phyloP scores from a whole-genome alignment of 1,140 invertebrate species.

The Elysia chlorotica region DNA sequence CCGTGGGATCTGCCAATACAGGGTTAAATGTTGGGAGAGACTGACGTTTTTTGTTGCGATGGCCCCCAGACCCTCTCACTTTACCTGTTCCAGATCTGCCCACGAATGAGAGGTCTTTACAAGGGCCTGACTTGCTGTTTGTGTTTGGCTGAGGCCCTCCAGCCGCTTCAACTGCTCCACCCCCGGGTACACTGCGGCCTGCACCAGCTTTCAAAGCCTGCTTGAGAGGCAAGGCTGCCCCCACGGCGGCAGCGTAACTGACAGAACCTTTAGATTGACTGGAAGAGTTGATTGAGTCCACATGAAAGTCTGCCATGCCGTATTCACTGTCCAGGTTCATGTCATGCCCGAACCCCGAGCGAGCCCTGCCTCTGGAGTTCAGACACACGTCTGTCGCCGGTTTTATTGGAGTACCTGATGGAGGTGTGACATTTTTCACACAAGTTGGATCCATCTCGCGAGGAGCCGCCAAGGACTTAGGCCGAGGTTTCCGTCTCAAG shows the following conservation, averaged over 20 bases:
- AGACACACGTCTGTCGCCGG: not conserved
- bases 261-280: too few relatives aligned
- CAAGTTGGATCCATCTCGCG: not conserved
- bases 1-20: too few relatives aligned
- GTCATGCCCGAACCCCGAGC: slow-evolving; percentile 15
- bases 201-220: not conserved
- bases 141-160: not conserved
- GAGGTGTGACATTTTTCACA: too few relatives aligned
- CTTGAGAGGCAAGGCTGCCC: not conserved
- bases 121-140: slow-evolving; percentile 4
- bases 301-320: slow-evolving; percentile 1
- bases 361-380: not conserved
- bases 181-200: not conserved
- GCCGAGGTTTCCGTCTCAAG: not conserved
- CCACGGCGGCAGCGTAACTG: too few relatives aligned
- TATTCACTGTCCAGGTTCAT: slow-evolving; percentile 10
- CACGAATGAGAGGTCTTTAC: slow-evolving; percentile 12
- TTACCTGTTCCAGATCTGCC: not conserved
- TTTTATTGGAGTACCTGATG: too few relatives aligned
- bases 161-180: not conserved
- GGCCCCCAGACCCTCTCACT: too few relatives aligned
- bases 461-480: slow-evolving; percentile 4
- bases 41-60: slow-evolving; percentile 3
- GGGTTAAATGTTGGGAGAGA: too few relatives aligned
- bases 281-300: not conserved